Percentiles rank a stretch among this genome's conserved stretches.
phyloP scores from a whole-genome alignment of 2,797 vertebrate genomes.

The Podarcis siculus region DNA sequence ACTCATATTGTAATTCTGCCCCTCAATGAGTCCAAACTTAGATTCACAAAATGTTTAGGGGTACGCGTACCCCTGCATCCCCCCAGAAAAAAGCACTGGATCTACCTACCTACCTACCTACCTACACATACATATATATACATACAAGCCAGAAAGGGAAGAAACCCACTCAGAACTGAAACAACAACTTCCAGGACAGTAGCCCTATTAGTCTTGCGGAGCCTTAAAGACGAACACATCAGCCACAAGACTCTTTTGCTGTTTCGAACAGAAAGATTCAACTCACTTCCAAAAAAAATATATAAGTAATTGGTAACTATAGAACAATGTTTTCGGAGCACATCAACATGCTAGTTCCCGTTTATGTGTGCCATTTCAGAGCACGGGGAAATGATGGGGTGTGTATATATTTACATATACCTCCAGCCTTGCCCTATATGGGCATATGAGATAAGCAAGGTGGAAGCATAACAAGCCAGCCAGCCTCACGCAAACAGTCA shows the following conservation, averaged over 20 bases:
- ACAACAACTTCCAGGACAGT: neutral
- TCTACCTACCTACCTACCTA: too few relatives aligned
- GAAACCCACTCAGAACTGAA: neutral
- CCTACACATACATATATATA: neutral
- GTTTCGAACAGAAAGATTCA: neutral
- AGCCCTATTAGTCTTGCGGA: neutral
- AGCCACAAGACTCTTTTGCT: neutral
- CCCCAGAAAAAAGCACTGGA: too few relatives aligned
- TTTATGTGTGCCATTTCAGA: neutral
- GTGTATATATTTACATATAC: neutral
- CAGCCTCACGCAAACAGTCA: rapidly evolving
- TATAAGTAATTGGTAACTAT: neutral
- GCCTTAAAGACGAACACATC: neutral
- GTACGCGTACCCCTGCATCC: too few relatives aligned
- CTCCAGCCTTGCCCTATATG: slow-evolving; percentile 11
- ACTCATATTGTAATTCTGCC: too few relatives aligned
- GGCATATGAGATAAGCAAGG: slow-evolving; percentile 5
- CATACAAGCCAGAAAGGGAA: neutral
- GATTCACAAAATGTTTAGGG: too few relatives aligned
- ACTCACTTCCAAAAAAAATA: neutral
- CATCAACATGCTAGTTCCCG: neutral
- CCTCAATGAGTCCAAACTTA: too few relatives aligned
- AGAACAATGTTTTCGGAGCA: neutral
- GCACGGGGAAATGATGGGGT: neutral
- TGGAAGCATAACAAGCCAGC: neutral